Evolutionary conservation across 2,888 invertebrate genomes (phyloP), one percentile per base, ranked within the genome.

Genomic region (Stenolophus ochropezus): DNA sequence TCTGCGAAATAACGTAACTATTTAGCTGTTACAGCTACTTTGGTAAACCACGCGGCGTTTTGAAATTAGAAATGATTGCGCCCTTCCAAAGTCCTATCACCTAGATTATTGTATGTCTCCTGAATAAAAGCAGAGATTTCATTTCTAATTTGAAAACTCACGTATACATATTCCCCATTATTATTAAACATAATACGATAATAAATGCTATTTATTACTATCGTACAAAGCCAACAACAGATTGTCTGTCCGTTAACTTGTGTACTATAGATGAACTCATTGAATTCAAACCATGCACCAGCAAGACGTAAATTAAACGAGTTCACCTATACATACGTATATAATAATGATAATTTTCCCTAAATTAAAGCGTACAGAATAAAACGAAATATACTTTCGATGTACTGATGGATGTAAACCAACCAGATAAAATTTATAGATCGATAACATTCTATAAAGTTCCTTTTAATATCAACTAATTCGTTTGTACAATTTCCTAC

Each of bases 1-100:
- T 73, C 27, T 80, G 80, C 80, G 42, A 58, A 23, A 71, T 71
- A 79, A 79, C 79, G 71, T 80, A 73, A 78, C 47, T 65, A 61
- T 58, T 61, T 61, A 81, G 81, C 81, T 75, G 65, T 18, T 74
- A 49, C 75, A 81, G 81, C 81, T 81, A 81, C 81, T 81, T 81
- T 81, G 81, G 81, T 81, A 75, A 20, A 47, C 27, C 27, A 77
- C 77, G 77, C 58, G 23, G 11, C 6, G 51, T 58, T 77, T 77
- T 58, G 23, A 61, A 77, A 77, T 77, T 77, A 77, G 77, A 77
- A 77, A 77, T 77, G 77, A 58, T 14, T 42, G 49, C 49, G n/a
- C 47, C 69, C 11, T 27, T 69, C 27, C 65, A 25, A 61, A 1
- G 18, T 16, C 8, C 56, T 8, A 21, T 11, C 18, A 56, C 21